A percentile compares a stretch with the other conserved stretches of the same genome.
phyloP scores from a whole-genome alignment of 2,113 vertebrate genomes.

The Podiceps cristatus region DNA sequence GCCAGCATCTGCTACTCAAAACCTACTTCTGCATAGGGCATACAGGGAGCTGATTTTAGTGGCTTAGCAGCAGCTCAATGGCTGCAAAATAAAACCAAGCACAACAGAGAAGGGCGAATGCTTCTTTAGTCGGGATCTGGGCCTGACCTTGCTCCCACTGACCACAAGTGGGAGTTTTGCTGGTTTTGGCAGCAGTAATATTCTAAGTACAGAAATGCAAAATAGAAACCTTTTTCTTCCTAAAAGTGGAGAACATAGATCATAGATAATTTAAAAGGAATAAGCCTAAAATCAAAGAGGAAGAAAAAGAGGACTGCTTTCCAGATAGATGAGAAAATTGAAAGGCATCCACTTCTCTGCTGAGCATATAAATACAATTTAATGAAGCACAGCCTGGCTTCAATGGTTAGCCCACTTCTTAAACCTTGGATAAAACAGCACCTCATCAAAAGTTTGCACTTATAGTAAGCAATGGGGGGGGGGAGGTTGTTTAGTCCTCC shows the following conservation, averaged over 20 bases:
- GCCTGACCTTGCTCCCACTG: neutral
- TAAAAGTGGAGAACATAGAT: neutral
- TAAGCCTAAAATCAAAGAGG: neutral
- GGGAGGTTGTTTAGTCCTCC: neutral
- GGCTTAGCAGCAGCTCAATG: neutral
- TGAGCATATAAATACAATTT: neutral
- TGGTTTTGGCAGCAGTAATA: neutral
- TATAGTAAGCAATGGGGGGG: neutral
- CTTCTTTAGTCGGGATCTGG: neutral
- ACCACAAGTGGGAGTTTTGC: slow-evolving; percentile 24
- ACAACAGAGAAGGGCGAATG: neutral
- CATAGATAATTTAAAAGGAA: neutral
- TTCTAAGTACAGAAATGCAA: neutral
- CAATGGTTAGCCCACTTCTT: neutral
- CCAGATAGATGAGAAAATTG: neutral
- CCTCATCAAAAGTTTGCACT: neutral
- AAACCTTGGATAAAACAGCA: neutral
- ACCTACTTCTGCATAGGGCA: neutral
- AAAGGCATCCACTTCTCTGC: neutral
- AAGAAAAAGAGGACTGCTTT: neutral
- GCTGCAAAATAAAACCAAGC: neutral
- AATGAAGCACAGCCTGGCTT: neutral
- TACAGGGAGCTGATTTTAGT: neutral
- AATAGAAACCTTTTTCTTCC: neutral
- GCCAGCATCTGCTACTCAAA: neutral